Evolutionary conservation across 2,888 invertebrate genomes (phyloP).

Genomic region (Eulithis testata): DNA sequence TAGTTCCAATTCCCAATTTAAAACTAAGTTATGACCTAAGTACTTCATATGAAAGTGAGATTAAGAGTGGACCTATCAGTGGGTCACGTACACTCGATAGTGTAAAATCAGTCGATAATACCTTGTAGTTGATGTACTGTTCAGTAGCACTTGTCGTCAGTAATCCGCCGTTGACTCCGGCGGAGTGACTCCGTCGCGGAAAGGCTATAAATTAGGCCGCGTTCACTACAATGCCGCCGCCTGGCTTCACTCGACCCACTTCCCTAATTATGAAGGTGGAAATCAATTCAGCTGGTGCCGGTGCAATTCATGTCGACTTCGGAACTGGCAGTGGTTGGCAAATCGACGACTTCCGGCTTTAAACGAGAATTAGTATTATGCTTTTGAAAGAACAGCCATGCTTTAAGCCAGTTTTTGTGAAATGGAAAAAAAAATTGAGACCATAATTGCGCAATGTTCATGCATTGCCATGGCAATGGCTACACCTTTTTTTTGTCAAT

Average conservation of each 20-base stretch:
- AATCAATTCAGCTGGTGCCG: conserved; percentile 43
- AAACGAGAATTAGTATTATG: neutral
- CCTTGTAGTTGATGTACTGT: conserved; percentile 2
- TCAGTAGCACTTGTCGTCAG: neutral
- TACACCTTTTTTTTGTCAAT: neutral
- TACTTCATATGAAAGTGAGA: too few relatives aligned
- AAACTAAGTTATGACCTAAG: too few relatives aligned
- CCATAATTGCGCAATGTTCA: too few relatives aligned
- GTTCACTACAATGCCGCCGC: conserved; percentile 43
- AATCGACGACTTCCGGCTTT: conserved; percentile 16
- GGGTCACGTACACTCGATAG: too few relatives aligned
- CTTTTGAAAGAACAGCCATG: neutral
- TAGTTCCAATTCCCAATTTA: too few relatives aligned
- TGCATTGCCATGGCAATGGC: too few relatives aligned
- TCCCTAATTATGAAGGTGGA: conserved; percentile 54
- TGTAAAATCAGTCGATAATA: too few relatives aligned
- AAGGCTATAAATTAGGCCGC: conserved; percentile 50
- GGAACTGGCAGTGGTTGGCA: conserved; percentile 12
- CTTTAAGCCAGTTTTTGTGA: neutral
- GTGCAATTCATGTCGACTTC: conserved; percentile 19
- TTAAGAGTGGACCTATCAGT: too few relatives aligned
- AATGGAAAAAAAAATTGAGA: neutral
- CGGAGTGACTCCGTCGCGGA: conserved; percentile 21
- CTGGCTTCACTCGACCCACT: conserved; percentile 45
- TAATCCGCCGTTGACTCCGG: conserved; percentile 26